phyloP scores from a whole-genome alignment of 1,140 invertebrate genomes.

The Leptonema lineaticorne region DNA sequence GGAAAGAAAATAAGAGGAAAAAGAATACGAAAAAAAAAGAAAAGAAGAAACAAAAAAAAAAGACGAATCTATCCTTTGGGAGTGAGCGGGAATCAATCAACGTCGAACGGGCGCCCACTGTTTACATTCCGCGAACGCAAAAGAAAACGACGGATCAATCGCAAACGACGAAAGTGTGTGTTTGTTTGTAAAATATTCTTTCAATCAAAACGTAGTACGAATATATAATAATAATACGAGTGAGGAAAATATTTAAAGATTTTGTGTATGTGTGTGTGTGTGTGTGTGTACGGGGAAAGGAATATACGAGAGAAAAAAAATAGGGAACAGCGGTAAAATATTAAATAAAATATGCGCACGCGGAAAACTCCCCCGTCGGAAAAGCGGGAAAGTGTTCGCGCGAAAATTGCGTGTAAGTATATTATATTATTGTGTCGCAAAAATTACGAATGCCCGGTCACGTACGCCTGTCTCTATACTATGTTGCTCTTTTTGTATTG shows the following conservation, averaged over 20 bases:
- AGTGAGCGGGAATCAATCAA: constrained; percentile 13
- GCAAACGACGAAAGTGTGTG: background rate
- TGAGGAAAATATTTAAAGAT: background rate
- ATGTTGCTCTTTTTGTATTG: too few relatives aligned
- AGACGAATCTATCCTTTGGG: constrained; percentile 15
- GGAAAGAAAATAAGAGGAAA: background rate
- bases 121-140: background rate
- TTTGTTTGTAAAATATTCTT: constrained; percentile 11
- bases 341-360: too few relatives aligned
- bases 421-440: too few relatives aligned
- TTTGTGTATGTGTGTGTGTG: too few relatives aligned
- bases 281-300: too few relatives aligned
- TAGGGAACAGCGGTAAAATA: too few relatives aligned
- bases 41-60: background rate
- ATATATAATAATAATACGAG: background rate
- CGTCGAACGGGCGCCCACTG: constrained; percentile 1
- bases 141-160: constrained; percentile 9
- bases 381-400: too few relatives aligned
- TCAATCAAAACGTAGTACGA: background rate
- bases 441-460: background rate
- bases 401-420: too few relatives aligned
- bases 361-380: too few relatives aligned
- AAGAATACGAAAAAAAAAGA: background rate
- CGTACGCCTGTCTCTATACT: background rate
- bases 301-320: too few relatives aligned